Evolutionary conservation across 2,797 vertebrate genomes (phyloP).

Genomic region (Mormyrus proboscirostris): DNA sequence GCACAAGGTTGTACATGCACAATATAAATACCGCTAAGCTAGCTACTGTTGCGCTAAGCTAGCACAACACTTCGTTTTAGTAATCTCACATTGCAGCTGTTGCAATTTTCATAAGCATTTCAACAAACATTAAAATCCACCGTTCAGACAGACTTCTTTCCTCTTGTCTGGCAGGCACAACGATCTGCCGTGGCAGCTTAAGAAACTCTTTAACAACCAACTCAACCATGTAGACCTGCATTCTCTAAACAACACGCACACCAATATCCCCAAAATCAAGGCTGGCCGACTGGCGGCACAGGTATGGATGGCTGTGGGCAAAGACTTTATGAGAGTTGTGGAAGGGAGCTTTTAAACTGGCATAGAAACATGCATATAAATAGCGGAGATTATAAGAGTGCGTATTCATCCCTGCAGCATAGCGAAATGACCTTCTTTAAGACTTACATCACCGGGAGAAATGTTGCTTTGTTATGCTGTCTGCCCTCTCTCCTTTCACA

Average conservation of each 20-base stretch:
- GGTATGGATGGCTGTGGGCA: conserved; percentile 51
- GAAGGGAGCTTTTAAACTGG: not conserved
- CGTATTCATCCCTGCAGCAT: not conserved
- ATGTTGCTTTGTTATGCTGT: not conserved
- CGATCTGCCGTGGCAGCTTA: conserved; percentile 83
- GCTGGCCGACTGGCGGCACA: conserved; percentile 73
- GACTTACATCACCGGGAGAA: not conserved
- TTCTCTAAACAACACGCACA: conserved; percentile 67
- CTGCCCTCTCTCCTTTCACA: conserved; percentile 40
- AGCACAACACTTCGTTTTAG: not conserved
- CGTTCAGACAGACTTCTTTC: conserved; percentile 2
- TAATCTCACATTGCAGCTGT: not conserved
- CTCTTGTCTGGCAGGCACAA: conserved; percentile 70
- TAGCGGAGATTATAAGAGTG: not conserved
- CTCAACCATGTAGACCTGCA: conserved; percentile 61
- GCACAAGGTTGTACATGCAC: not conserved
- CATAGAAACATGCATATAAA: not conserved
- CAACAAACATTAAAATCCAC: not conserved
- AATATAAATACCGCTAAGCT: not conserved
- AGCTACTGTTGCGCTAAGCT: not conserved
- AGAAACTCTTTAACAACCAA: conserved; percentile 68
- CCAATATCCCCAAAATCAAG: conserved; percentile 81
- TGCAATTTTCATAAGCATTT: not conserved
- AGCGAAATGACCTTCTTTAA: not conserved
- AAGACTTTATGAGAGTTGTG: not conserved